Evolutionary conservation across 1,140 invertebrate species (phyloP).

Genomic region (Achatina immaculata): DNA sequence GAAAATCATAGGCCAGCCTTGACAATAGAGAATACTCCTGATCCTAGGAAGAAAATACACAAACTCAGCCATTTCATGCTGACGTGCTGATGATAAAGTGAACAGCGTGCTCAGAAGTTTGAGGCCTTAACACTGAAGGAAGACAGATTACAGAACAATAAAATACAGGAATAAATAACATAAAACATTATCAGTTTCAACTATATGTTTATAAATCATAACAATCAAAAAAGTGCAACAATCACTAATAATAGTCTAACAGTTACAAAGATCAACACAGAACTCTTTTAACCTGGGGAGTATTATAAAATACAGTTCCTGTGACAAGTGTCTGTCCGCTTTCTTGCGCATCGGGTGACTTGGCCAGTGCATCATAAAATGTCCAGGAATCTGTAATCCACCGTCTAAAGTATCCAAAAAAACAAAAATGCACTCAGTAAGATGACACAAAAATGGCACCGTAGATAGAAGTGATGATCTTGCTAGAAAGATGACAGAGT

Average conservation of each 20-base stretch:
- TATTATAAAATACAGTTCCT: constrained; percentile 47
- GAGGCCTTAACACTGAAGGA: neutral
- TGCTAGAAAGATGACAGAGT: too few species aligned
- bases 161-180: neutral
- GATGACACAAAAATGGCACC: too few species aligned
- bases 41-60: constrained; percentile 11
- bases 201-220: neutral
- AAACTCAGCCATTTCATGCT: constrained; percentile 33
- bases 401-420: constrained; percentile 30
- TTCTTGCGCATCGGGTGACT: constrained; percentile 35
- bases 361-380: constrained; percentile 41
- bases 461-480: too few species aligned
- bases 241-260: too few species aligned
- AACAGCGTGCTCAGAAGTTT: constrained; percentile 7
- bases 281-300: constrained; percentile 32
- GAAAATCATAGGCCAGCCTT: constrained; percentile 26
- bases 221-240: neutral
- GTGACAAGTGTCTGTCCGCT: constrained; percentile 44
- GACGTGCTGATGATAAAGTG: constrained; percentile 28
- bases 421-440: neutral
- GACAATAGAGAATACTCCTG: constrained; percentile 32
- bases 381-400: constrained; percentile 46
- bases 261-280: too few species aligned
- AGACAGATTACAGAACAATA: neutral
- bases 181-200: neutral